Conservation (phyloP, 2,888 invertebrate species). For the Lepetodrilus schrolli region DNA sequence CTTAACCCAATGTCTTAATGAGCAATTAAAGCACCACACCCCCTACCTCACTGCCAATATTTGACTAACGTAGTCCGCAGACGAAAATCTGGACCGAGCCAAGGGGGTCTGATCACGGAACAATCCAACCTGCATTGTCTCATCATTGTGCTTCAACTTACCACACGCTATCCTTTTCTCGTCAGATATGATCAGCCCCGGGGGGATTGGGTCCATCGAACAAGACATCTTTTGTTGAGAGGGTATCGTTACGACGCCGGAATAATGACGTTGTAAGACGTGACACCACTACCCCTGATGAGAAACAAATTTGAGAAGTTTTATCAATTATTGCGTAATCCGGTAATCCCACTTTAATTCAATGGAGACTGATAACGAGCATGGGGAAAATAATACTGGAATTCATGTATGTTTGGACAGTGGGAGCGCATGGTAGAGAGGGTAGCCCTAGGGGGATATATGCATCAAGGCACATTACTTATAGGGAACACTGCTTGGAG, state of each 20-base stretch:
- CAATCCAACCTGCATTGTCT: not conserved
- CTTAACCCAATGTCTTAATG: too few relatives aligned
- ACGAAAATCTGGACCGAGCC: not conserved
- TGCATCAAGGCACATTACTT: too few relatives aligned
- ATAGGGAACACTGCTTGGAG: too few relatives aligned
- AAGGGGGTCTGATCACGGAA: not conserved
- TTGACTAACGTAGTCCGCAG: not conserved
- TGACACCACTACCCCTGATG: constrained; percentile 10
- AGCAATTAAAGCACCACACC: too few relatives aligned
- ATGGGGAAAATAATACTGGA: not conserved
- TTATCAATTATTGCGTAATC: constrained; percentile 9
- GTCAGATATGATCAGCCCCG: not conserved
- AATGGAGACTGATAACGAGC: constrained; percentile 7
- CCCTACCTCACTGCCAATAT: not conserved
- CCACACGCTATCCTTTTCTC: not conserved
- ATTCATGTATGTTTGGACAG: not conserved
- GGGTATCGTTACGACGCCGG: not conserved
- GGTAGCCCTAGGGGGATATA: not conserved
- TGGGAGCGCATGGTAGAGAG: not conserved
- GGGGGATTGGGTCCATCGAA: not conserved
- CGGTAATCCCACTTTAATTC: constrained; percentile 15
- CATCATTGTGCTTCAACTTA: not conserved
- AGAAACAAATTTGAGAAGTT: constrained; percentile 20
- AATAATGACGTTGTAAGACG: not conserved
- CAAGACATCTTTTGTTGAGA: not conserved